Evolutionary conservation across 2,797 vertebrate genomes (phyloP), one percentile per base, ranked within the genome.

Genomic region (Crenuchus spilurus): DNA sequence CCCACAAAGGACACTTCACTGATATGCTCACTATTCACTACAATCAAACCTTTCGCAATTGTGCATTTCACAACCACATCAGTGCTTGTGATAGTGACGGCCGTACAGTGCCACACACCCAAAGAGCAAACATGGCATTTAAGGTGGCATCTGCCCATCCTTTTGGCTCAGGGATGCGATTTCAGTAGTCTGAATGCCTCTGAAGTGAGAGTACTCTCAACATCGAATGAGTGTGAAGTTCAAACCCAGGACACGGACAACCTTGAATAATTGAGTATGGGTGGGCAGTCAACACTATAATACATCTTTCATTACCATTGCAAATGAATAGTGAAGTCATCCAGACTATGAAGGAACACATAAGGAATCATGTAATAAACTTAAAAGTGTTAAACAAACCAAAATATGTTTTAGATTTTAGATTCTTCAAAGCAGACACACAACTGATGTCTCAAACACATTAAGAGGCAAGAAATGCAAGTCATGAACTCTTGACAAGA

Each of bases 71-170:
- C 74, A 72, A 30, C 4, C 44, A 20, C 73, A 83, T 48, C 28
- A 22, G 70, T 64, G 57, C 14, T 68, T 55, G 58, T 62, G 48
- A 33, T 70, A 55, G 65, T 62, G 52, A 82, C 52, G n/a, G 54
- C 63, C 82, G 80, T 75, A 80, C 79, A 78, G 61, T 31, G 41
- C 74, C 72, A 84, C 84, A 83, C 89, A 82, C 88, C 90, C 72
- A 4, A 20, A 88, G 72, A 35, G 65, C 81, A 68, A 80, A 82
- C 70, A 55, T 48, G 35, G 37, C 42, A 67, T 1, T 55, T 52
- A 39, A 9, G 70, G 65, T 22, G 42, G 51, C 31, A 65, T 62
- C 60, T 58, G 69, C 13, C n/a, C 71, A 66, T 60, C 6, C 46
- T 71, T 76, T 76, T 31, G 48, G 41, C 39, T 6, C n/a, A 46